A percentile compares a stretch with the other conserved stretches of the same genome.
Conservation (phyloP, 2,113 vertebrate species). For the Egretta garzetta region DNA sequence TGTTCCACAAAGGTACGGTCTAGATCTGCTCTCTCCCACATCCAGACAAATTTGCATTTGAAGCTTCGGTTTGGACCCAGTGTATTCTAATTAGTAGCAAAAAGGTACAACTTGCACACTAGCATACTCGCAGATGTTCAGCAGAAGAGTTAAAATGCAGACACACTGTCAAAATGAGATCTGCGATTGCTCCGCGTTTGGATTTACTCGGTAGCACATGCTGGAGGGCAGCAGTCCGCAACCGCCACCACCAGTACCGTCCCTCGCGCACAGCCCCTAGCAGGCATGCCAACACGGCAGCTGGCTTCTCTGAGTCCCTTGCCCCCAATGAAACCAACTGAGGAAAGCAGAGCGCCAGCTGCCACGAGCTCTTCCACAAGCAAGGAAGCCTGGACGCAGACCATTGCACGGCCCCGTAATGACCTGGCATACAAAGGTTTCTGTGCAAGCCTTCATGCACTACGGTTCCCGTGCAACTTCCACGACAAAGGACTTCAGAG, state of each 20-base stretch:
- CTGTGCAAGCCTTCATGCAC: not conserved
- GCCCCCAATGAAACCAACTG: not conserved
- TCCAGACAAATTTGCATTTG: not conserved
- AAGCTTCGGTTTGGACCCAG: not conserved
- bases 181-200: not conserved
- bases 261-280: not conserved
- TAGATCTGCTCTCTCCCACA: not conserved
- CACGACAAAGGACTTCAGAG: not conserved
- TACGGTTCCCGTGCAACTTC: not conserved
- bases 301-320: not conserved
- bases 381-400: not conserved
- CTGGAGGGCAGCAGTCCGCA: not conserved
- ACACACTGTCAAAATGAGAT: not conserved
- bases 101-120: not conserved
- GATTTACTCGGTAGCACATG: not conserved
- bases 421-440: not conserved
- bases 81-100: not conserved
- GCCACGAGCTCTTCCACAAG: not conserved
- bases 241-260: not conserved
- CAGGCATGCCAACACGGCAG: not conserved
- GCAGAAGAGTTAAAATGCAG: not conserved
- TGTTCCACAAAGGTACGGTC: not conserved
- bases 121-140: not conserved
- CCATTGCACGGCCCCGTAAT: not conserved
- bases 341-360: not conserved